Base-by-base conservation (phyloP, 2,797 vertebrate genomes). In the Jordanella pulchra region DNA sequence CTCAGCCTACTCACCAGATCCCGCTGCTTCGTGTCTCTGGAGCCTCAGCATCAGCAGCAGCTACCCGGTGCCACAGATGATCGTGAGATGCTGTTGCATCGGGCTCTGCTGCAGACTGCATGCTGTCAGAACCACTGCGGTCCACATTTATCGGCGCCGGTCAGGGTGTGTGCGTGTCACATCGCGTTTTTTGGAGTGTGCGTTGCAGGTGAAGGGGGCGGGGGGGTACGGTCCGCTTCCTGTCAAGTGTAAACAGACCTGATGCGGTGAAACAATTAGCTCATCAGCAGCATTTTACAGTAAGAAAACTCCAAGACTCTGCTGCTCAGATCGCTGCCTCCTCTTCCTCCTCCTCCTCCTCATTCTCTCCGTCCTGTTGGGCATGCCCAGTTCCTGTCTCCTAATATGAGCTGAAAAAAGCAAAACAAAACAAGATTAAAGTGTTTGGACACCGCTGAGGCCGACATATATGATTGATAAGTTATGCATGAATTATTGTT, bases 381-480 rank as follows among this genome's bases (percentile, higher is more conserved):
- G 87, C 91, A 90, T 91, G 91, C 91, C 84, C 89, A 92, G 90
- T 83, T 72, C 10, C 77, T 56, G 30, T 71, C 65, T 74, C 68
- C 68, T 76, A 54, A 39, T 39, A n/a, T 1, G 32, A n/a, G 60
- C 35, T 42, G 35, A 21, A 11, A 21, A 4, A 21, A 7, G n/a
- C 25, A 53, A 45, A 45, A 39, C 35, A 39, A 39, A 39, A 39
- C 4, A 39, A 35, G 30, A 35, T 60, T 23, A 11, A 60, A 35
- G 2, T 35, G 30, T 60, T 58, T 28, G 27, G 12, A 54, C 51
- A 54, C 25, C 30, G 27, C 17, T 61, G 21, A 11, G 14, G 18
- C 21, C 12, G 50, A 6, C 32, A 35, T 61, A 3, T 35, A 32
- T 32, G 30, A 21, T 60, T 21, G 9, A n/a, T n/a, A n/a, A n/a